phyloP scores from a whole-genome alignment of 2,797 vertebrate genomes.

The Clarias platycephalus region DNA sequence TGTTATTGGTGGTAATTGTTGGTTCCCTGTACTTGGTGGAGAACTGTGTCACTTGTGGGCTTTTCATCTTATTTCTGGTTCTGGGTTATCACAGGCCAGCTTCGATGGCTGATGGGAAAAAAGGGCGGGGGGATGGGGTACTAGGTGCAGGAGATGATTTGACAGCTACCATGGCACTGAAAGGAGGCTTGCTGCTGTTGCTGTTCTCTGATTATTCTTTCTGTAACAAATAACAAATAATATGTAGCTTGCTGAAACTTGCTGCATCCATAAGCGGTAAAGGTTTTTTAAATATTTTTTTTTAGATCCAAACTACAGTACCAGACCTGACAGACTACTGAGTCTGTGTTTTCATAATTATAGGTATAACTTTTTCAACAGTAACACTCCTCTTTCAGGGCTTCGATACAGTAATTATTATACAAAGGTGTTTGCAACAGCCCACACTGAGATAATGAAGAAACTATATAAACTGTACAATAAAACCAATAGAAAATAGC shows the following conservation, averaged over 20 bases:
- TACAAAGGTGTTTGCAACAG: not conserved
- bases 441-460: not conserved
- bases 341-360: not conserved
- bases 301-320: not conserved
- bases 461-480: not conserved
- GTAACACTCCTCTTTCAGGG: not conserved
- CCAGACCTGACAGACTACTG: not conserved
- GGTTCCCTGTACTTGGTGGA: not conserved
- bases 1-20: not conserved
- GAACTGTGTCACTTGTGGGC: not conserved
- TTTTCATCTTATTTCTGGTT: slow-evolving; percentile 2
- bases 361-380: not conserved
- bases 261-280: not conserved
- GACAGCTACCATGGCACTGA: not conserved
- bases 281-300: not conserved
- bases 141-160: not conserved
- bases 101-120: not conserved
- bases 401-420: not conserved
- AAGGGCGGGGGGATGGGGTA: not conserved
- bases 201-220: not conserved
- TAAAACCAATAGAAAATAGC: not conserved
- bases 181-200: not conserved
- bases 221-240: not conserved
- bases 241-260: not conserved
- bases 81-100: not conserved